These are phyloP conservation scores for Cottoperca gobio DNA, from an alignment of 2,797 vertebrate genomes.

Conservation along the genomic window DNA sequence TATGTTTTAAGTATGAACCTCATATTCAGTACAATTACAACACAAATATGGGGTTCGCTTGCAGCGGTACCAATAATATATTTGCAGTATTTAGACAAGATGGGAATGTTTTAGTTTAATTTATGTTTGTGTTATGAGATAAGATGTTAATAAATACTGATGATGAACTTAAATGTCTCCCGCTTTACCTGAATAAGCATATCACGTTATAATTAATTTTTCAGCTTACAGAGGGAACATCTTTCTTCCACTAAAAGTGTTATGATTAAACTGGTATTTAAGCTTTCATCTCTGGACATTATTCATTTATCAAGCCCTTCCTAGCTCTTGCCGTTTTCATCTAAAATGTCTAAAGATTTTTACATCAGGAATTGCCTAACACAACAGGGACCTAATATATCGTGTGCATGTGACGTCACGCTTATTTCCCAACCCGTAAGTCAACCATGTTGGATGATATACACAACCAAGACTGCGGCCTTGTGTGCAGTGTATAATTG, in stretches of 20 bases:
- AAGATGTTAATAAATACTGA: slow-evolving; percentile 44
- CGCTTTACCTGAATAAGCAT: slow-evolving; percentile 31
- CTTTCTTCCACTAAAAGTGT: slow-evolving; percentile 22
- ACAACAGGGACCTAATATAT: slow-evolving; percentile 20
- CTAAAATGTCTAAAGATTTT: slow-evolving; percentile 30
- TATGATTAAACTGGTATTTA: slow-evolving; percentile 57
- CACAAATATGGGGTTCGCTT: background rate
- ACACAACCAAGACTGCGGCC: too few species aligned
- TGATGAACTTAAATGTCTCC: slow-evolving; percentile 31
- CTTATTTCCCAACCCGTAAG: too few species aligned
- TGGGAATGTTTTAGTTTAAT: slow-evolving; percentile 22
- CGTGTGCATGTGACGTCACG: too few species aligned
- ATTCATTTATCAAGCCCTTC: slow-evolving; percentile 58
- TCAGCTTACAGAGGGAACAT: slow-evolving; percentile 24
- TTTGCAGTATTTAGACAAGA: slow-evolving; percentile 18
- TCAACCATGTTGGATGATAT: too few species aligned
- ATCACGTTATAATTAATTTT: background rate
- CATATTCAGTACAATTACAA: background rate
- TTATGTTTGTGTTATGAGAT: slow-evolving; percentile 25
- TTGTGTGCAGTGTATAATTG: too few species aligned
- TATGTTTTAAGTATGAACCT: background rate
- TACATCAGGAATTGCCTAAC: slow-evolving; percentile 3
- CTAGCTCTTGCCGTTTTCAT: slow-evolving; percentile 18
- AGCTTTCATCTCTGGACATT: slow-evolving; percentile 45
- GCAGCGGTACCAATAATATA: slow-evolving; percentile 1